phyloP scores from a whole-genome alignment of 53 echinoderm and acorn worm species.

The Pentamera pediparva region DNA sequence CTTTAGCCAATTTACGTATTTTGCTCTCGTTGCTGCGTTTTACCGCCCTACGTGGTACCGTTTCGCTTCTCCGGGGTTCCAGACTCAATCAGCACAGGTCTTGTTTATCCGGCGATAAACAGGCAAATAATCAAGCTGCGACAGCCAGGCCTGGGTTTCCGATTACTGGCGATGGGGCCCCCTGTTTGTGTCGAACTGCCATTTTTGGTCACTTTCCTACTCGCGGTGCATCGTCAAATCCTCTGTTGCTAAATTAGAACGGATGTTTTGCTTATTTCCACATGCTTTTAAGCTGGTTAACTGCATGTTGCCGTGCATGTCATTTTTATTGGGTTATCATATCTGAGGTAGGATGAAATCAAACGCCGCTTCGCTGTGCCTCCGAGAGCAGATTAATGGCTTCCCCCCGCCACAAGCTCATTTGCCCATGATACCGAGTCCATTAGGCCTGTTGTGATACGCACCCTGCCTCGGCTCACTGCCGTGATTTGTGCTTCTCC shows the following conservation, averaged over 20 bases:
- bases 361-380: conserved; percentile 34
- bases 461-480: conserved; percentile 4
- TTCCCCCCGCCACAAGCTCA: conserved; percentile 36
- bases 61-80: too few species aligned
- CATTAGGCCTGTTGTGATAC: conserved; percentile 42
- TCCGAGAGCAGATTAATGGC: conserved; percentile 41
- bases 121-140: conserved; percentile 29
- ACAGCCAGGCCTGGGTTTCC: conserved; percentile 27
- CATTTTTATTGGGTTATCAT: conserved; percentile 45
- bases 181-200: conserved; percentile 32
- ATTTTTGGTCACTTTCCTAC: conserved; percentile 33
- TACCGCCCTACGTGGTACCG: too few species aligned
- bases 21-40: not conserved
- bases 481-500: conserved; percentile 9
- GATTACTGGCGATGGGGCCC: conserved; percentile 26
- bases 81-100: conserved; percentile 26
- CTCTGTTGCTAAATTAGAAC: conserved; percentile 38
- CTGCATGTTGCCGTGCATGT: conserved; percentile 36
- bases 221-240: conserved; percentile 21
- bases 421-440: conserved; percentile 42
- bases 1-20: conserved; percentile 29
- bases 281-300: conserved; percentile 45
- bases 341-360: conserved; percentile 33
- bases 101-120: conserved; percentile 31
- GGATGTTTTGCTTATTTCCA: conserved; percentile 42